A percentile compares a stretch with the other conserved stretches of the same genome.
phyloP scores from a whole-genome alignment of 2,797 vertebrate genomes.

The Enteromius viviparus region DNA sequence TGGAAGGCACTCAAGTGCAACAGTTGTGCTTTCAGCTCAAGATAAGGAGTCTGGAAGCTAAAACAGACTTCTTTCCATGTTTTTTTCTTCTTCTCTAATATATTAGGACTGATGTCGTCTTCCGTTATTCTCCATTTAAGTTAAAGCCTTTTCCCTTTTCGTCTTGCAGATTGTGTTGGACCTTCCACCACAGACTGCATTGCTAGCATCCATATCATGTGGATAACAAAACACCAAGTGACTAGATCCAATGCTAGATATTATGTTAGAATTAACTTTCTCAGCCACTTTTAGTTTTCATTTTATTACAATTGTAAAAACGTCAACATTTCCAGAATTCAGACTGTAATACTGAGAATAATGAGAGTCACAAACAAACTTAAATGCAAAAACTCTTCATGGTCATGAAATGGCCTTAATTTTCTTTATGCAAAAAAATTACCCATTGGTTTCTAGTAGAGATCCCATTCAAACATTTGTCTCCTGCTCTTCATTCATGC shows the following conservation, averaged over 20 bases:
- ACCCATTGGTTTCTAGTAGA: not conserved
- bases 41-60: constrained; percentile 43
- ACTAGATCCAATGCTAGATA: not conserved
- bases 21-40: constrained; percentile 47
- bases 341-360: not conserved
- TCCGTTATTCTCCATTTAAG: not conserved
- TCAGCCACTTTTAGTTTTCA: not conserved
- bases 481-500: not conserved
- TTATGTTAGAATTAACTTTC: not conserved
- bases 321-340: too few species aligned
- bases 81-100: not conserved
- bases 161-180: not conserved
- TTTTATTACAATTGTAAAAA: too few species aligned
- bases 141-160: not conserved
- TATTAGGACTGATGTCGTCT: constrained; percentile 17
- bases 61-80: constrained; percentile 25
- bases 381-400: not conserved
- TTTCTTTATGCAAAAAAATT: not conserved
- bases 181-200: constrained; percentile 1
- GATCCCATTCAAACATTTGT: not conserved
- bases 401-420: not conserved
- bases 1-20: constrained; percentile 52
- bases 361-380: not conserved
- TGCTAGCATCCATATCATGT: not conserved
- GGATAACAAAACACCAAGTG: not conserved